Percentiles rank a stretch among this genome's conserved stretches.
Evolutionary conservation across 2,113 vertebrate species (phyloP).

Genomic region (Ophiodon elongatus): DNA sequence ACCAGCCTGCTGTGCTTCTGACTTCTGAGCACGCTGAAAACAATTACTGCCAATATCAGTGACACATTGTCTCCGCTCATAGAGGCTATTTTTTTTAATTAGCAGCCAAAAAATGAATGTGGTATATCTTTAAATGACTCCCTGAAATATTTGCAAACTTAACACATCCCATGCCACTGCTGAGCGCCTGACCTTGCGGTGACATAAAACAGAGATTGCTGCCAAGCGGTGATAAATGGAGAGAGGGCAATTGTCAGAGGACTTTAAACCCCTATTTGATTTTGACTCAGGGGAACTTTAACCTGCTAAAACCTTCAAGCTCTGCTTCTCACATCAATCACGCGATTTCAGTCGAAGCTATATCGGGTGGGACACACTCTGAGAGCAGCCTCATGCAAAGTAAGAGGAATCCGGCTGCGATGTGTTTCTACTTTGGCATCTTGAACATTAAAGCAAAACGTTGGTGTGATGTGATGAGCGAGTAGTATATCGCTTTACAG

Average conservation of each 20-base stretch:
- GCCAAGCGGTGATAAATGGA: conserved; percentile 57
- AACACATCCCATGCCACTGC: conserved; percentile 25
- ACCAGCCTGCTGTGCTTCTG: conserved; percentile 25
- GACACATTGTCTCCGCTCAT: conserved; percentile 4
- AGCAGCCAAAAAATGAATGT: conserved; percentile 25
- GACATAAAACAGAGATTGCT: conserved; percentile 57
- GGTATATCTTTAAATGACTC: conserved; percentile 11
- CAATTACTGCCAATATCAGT: conserved; percentile 29
- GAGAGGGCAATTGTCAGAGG: conserved; percentile 45
- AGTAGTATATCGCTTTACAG: background rate
- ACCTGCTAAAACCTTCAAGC: conserved; percentile 74
- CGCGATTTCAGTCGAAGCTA: conserved; percentile 42
- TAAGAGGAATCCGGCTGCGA: conserved; percentile 19
- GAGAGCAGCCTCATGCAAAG: conserved; percentile 12
- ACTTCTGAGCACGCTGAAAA: conserved; percentile 26
- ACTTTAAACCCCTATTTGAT: conserved; percentile 67
- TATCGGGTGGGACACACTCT: conserved; percentile 25
- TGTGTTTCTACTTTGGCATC: background rate
- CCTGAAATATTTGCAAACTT: conserved; percentile 23
- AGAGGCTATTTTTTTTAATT: conserved; percentile 29
- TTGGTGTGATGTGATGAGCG: background rate
- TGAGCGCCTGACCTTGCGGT: conserved; percentile 60
- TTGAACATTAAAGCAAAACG: background rate
- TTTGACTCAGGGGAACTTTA: conserved; percentile 65
- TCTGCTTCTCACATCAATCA: conserved; percentile 71